Evolutionary conservation across 53 echinoderm and acorn worm genomes (phyloP).

Genomic region (Actinopyga echinites): DNA sequence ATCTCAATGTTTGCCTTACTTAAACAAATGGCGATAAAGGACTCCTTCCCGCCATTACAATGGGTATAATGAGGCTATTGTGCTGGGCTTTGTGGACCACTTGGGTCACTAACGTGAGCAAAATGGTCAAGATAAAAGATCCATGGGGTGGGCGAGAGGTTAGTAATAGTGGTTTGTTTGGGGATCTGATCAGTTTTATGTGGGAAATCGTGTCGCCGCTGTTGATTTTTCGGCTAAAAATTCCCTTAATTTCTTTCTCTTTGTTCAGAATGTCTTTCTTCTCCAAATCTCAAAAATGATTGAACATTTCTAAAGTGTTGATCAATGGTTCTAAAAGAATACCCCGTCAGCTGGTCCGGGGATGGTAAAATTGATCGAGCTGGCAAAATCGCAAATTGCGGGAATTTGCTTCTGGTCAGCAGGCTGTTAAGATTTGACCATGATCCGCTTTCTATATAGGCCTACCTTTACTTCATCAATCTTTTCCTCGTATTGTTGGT

Average conservation of each 20-base stretch:
- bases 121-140: background rate
- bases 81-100: constrained; percentile 12
- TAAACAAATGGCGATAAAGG: constrained; percentile 16
- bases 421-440: too few species aligned
- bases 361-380: too few species aligned
- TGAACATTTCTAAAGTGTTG: too few species aligned
- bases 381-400: too few species aligned
- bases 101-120: constrained; percentile 37
- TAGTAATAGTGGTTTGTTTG: constrained; percentile 4
- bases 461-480: too few species aligned
- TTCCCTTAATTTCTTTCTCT: background rate
- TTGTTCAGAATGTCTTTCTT: too few species aligned
- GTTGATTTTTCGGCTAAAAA: constrained; percentile 22
- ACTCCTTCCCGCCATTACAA: background rate
- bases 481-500: too few species aligned
- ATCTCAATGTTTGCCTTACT: constrained; percentile 34
- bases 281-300: too few species aligned
- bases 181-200: constrained; percentile 9
- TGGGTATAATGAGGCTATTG: constrained; percentile 19
- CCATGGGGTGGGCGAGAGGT: constrained; percentile 1
- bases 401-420: too few species aligned
- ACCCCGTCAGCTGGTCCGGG: too few species aligned
- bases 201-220: constrained; percentile 13
- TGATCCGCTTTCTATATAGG: too few species aligned
- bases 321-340: too few species aligned